A percentile compares a stretch with the other conserved stretches of the same genome.
phyloP scores from a whole-genome alignment of 2,797 vertebrate species.

The Anolis apletophallus region DNA sequence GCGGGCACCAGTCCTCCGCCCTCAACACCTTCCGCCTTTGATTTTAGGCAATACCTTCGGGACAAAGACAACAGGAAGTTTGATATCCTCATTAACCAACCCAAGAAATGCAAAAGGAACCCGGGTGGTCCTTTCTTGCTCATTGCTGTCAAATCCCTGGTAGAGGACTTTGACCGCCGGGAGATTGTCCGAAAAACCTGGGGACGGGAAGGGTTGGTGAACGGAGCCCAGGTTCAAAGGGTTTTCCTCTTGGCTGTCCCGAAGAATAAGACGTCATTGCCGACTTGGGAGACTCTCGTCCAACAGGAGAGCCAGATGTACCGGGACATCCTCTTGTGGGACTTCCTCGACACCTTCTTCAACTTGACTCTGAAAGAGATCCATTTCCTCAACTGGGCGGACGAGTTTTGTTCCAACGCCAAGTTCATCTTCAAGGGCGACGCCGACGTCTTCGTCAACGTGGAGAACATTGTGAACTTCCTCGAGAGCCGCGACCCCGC shows the following conservation, averaged over 20 bases:
- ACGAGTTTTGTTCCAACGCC: slow-evolving; percentile 84
- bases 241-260: slow-evolving; percentile 93
- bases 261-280: slow-evolving; percentile 77
- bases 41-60: slow-evolving; percentile 88
- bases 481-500: slow-evolving; percentile 77
- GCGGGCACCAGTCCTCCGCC: slow-evolving; percentile 40
- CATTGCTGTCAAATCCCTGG: slow-evolving; percentile 91
- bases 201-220: slow-evolving; percentile 87
- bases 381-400: slow-evolving; percentile 94
- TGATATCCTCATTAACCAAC: slow-evolving; percentile 90
- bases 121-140: slow-evolving; percentile 85
- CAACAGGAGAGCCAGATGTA: slow-evolving; percentile 88
- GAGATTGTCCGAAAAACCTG: slow-evolving; percentile 95
- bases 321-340: slow-evolving; percentile 93
- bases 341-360: slow-evolving; percentile 97
- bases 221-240: slow-evolving; percentile 82
- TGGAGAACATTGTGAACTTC: slow-evolving; percentile 94
- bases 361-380: slow-evolving; percentile 98
- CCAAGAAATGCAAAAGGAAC: slow-evolving; percentile 84
- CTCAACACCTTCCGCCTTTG: slow-evolving; percentile 82
- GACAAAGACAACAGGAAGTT: slow-evolving; percentile 93
- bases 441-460: slow-evolving; percentile 92
- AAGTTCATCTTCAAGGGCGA: slow-evolving; percentile 97
- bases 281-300: slow-evolving; percentile 89
- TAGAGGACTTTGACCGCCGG: slow-evolving; percentile 92